Conservation (phyloP, 2,888 invertebrate genomes). For the Galeruca laticollis region DNA sequence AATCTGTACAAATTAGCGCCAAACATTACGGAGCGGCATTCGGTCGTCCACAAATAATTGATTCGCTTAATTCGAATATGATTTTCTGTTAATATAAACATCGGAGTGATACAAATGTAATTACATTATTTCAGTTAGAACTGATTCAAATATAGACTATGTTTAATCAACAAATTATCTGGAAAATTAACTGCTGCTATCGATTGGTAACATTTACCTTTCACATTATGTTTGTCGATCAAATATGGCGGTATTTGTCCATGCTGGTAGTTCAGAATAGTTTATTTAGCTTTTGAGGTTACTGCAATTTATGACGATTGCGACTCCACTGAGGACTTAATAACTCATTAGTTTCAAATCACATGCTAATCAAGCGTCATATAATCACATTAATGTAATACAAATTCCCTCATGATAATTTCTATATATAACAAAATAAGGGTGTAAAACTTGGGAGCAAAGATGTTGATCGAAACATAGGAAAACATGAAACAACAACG, state of each 20-base stretch:
- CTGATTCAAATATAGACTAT: conserved; percentile 54
- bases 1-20: conserved; percentile 27
- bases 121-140: conserved; percentile 53
- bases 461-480: no score
- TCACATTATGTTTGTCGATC: conserved; percentile 59
- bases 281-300: conserved; percentile 57
- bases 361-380: conserved; percentile 26
- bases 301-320: conserved; percentile 47
- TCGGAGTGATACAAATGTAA: conserved; percentile 51
- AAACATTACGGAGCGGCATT: conserved; percentile 23
- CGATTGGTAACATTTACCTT: conserved; percentile 60
- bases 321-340: neutral
- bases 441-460: no score
- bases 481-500: no score
- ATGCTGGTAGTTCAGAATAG: conserved; percentile 39
- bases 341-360: conserved; percentile 51
- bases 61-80: conserved; percentile 43
- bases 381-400: neutral
- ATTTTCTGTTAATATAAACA: conserved; percentile 44
- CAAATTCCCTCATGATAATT: no score
- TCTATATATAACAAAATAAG: no score
- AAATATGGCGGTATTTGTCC: conserved; percentile 55
- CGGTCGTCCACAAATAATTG: conserved; percentile 30
- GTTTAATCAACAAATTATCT: conserved; percentile 60
- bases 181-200: conserved; percentile 59